Evolutionary conservation across 2,888 invertebrate species (phyloP).

Genomic region (Rhagonycha lutea): DNA sequence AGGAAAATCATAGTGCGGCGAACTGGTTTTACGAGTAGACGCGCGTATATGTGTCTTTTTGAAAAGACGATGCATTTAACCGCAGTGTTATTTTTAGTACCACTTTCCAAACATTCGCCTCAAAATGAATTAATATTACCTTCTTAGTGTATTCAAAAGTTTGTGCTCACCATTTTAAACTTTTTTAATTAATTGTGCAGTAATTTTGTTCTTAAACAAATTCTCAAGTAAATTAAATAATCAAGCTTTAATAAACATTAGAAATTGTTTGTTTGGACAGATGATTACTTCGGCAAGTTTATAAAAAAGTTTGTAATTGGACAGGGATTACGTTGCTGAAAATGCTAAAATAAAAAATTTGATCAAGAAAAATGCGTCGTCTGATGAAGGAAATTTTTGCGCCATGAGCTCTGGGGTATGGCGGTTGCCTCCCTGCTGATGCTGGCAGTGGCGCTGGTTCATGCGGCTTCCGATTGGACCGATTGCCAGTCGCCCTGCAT

Average conservation of each 20-base stretch:
- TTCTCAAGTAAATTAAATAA: neutral
- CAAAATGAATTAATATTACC: neutral
- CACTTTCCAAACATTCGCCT: constrained; percentile 17
- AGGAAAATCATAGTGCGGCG: constrained; percentile 56
- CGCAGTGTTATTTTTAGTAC: constrained; percentile 33
- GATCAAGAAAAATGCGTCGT: constrained; percentile 33
- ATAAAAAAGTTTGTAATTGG: neutral
- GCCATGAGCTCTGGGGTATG: constrained; percentile 50
- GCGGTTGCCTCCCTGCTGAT: constrained; percentile 51
- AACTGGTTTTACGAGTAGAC: constrained; percentile 48
- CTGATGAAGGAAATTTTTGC: constrained; percentile 34
- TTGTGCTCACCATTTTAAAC: constrained; percentile 5
- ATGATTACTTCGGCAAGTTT: neutral
- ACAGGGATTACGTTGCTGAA: neutral
- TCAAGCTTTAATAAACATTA: neutral
- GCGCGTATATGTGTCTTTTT: constrained; percentile 32
- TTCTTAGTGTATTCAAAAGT: constrained; percentile 6
- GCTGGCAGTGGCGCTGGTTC: constrained; percentile 53
- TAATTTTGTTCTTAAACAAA: neutral
- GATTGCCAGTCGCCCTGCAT: constrained; percentile 85
- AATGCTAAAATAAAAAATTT: constrained; percentile 14
- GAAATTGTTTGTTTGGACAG: neutral
- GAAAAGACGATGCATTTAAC: constrained; percentile 30
- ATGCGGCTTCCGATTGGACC: constrained; percentile 78
- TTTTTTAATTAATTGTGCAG: neutral